These are phyloP conservation scores for Drymonia ruficornis DNA, from an alignment of 2,888 invertebrate genomes.

Conservation along the genomic window DNA sequence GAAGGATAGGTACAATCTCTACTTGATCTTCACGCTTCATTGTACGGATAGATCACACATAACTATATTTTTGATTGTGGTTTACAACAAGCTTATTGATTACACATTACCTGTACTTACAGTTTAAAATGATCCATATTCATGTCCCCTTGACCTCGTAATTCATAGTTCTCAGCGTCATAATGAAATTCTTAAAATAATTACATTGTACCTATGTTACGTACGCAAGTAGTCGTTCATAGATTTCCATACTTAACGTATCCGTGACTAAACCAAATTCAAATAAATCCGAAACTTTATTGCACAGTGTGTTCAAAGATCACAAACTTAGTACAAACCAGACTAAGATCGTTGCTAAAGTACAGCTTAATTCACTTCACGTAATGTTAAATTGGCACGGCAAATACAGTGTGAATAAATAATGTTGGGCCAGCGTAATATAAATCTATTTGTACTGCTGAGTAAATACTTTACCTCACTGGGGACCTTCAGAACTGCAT, in stretches of 20 bases:
- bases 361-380: conserved; percentile 1
- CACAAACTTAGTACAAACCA: not conserved
- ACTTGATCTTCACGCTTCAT: too few species aligned
- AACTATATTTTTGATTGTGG: too few species aligned
- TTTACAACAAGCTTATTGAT: too few species aligned
- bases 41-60: too few species aligned
- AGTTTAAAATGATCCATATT: too few species aligned
- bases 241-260: not conserved
- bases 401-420: not conserved
- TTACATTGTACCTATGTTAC: not conserved
- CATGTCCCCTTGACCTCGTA: too few species aligned
- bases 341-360: not conserved
- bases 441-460: not conserved
- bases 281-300: not conserved
- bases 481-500: not conserved
- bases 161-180: too few species aligned
- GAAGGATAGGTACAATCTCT: too few species aligned
- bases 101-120: too few species aligned
- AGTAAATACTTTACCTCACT: not conserved
- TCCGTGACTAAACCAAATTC: not conserved
- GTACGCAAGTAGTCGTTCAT: not conserved
- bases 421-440: not conserved
- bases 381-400: not conserved
- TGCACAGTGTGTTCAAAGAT: not conserved
- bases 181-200: too few species aligned